A percentile compares a stretch with the other conserved stretches of the same genome.
phyloP scores from a whole-genome alignment of 2,113 vertebrate genomes.

The Zingel zingel region DNA sequence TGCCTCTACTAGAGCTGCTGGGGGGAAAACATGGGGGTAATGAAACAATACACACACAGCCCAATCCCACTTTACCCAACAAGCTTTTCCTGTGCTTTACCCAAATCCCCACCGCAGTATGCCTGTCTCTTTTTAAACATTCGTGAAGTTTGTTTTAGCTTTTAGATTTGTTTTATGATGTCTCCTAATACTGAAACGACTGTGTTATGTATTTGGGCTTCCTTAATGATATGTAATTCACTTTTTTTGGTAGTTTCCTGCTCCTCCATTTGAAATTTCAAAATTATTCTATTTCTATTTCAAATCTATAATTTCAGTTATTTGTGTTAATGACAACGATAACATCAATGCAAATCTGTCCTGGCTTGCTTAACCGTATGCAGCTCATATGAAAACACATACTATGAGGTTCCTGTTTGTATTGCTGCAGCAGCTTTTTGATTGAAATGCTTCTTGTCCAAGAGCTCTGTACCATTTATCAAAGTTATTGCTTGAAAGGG shows the following conservation, averaged over 20 bases:
- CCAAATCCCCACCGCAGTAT: constrained; percentile 52
- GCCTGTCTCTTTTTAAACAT: constrained; percentile 59
- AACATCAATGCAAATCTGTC: neutral
- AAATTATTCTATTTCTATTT: too few relatives aligned
- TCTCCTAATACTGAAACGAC: constrained; percentile 33
- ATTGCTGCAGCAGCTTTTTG: constrained; percentile 8
- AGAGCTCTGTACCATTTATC: constrained; percentile 44
- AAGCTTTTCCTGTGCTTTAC: constrained; percentile 57
- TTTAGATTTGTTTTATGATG: constrained; percentile 61
- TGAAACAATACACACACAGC: constrained; percentile 60
- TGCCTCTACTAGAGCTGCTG: constrained; percentile 53
- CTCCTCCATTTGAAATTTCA: neutral
- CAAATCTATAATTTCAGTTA: neutral
- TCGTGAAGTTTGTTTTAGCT: constrained; percentile 69
- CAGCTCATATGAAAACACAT: neutral
- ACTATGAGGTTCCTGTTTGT: neutral
- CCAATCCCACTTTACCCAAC: constrained; percentile 63
- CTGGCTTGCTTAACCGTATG: neutral
- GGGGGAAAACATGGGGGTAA: constrained; percentile 50
- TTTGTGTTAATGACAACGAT: neutral
- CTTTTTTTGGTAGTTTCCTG: constrained; percentile 10
- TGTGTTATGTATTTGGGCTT: constrained; percentile 4
- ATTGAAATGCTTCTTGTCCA: constrained; percentile 44
- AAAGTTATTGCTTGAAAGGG: constrained; percentile 58
- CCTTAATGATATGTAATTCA: constrained; percentile 9